Conservation (phyloP, 2,797 vertebrate genomes). For the Poeciliopsis presidionis region DNA sequence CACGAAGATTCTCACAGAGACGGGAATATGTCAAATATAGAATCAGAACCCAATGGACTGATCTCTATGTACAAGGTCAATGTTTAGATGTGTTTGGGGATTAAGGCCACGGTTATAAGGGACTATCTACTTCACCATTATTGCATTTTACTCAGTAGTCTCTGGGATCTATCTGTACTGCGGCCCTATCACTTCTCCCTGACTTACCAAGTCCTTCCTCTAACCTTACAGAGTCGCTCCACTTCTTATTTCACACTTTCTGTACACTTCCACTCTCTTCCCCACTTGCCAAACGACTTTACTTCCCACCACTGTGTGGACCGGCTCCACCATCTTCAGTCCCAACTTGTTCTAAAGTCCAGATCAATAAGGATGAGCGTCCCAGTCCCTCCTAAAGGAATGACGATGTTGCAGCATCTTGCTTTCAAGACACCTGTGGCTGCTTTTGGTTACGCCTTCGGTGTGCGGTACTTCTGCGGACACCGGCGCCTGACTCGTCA, state of each 20-base stretch:
- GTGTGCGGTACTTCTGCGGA: constrained; percentile 44
- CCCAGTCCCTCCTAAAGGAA: constrained; percentile 50
- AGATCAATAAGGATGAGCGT: constrained; percentile 30
- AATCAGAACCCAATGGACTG: constrained; percentile 62
- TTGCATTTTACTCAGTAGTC: constrained; percentile 66
- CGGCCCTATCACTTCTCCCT: constrained; percentile 29
- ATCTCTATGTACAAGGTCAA: constrained; percentile 73
- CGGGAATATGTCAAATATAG: constrained; percentile 66
- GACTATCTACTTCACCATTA: constrained; percentile 66
- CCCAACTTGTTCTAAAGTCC: constrained; percentile 37
- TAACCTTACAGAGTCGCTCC: constrained; percentile 13
- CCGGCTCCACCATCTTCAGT: constrained; percentile 20
- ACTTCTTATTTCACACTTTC: constrained; percentile 28
- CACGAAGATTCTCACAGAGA: constrained; percentile 66
- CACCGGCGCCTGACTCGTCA: constrained; percentile 56
- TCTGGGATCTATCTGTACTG: constrained; percentile 45
- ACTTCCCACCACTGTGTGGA: constrained; percentile 29
- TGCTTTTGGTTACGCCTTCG: constrained; percentile 47
- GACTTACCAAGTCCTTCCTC: constrained; percentile 59
- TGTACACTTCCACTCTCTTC: constrained; percentile 22
- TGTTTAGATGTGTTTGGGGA: constrained; percentile 60
- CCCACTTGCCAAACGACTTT: constrained; percentile 29
- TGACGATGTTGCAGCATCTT: constrained; percentile 49
- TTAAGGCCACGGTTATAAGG: constrained; percentile 79
- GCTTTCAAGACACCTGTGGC: constrained; percentile 73